phyloP scores from a whole-genome alignment of 2,888 invertebrate genomes.

The Apotomis turbidana region DNA sequence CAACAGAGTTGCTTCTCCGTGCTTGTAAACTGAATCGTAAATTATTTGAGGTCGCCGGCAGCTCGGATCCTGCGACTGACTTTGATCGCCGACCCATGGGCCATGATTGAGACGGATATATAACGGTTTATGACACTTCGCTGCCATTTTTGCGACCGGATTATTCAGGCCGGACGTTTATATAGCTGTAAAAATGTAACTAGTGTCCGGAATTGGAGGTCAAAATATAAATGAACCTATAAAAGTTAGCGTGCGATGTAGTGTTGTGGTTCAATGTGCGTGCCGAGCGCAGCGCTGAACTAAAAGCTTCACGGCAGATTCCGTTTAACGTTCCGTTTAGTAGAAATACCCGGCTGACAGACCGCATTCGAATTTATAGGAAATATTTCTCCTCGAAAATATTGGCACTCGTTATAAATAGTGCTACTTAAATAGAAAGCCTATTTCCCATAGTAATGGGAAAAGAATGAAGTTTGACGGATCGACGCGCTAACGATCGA shows the following conservation, averaged over 20 bases:
- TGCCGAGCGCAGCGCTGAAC: not conserved
- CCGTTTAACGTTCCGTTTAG: not conserved
- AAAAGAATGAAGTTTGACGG: slow-evolving; percentile 71
- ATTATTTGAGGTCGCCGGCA: slow-evolving; percentile 73
- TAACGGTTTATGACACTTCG: slow-evolving; percentile 43
- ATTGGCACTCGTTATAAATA: slow-evolving; percentile 19
- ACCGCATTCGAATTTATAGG: not conserved
- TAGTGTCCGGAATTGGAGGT: slow-evolving; percentile 18
- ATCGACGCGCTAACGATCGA: slow-evolving; percentile 73
- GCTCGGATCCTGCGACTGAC: slow-evolving; percentile 69
- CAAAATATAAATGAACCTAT: slow-evolving; percentile 26
- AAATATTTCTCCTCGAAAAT: slow-evolving; percentile 12
- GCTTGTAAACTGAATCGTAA: slow-evolving; percentile 71
- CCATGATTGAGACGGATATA: slow-evolving; percentile 61
- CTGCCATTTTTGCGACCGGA: slow-evolving; percentile 35
- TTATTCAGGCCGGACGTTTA: slow-evolving; percentile 33
- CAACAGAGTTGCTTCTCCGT: slow-evolving; percentile 58
- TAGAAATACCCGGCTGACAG: not conserved
- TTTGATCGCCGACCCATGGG: slow-evolving; percentile 63
- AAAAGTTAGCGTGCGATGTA: slow-evolving; percentile 9
- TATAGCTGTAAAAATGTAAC: slow-evolving; percentile 30
- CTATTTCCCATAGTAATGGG: slow-evolving; percentile 58
- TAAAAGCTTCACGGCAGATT: not conserved
- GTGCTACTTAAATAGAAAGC: slow-evolving; percentile 29
- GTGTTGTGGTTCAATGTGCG: not conserved